Percentiles rank a stretch among this genome's conserved stretches.
Conservation (phyloP, 2,888 invertebrate species). For the Tridacna gigas region DNA sequence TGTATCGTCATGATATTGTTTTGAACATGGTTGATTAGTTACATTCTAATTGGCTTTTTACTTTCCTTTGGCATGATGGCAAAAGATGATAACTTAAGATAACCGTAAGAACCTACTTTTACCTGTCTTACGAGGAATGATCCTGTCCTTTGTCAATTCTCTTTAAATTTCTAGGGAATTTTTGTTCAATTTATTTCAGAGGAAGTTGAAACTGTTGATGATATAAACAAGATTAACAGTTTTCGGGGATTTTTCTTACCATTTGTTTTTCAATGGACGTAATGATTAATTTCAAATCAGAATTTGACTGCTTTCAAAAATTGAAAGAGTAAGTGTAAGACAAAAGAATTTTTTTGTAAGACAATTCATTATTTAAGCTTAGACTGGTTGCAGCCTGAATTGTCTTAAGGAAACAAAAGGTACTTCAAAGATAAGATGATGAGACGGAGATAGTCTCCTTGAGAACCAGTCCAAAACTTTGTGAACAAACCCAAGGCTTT, state of each 20-base stretch:
- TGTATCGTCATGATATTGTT: slow-evolving; percentile 54
- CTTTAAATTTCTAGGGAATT: no score
- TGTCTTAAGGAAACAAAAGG: slow-evolving; percentile 42
- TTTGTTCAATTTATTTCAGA: no score
- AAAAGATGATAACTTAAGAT: slow-evolving; percentile 55
- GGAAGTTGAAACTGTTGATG: no score
- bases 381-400: slow-evolving; percentile 43
- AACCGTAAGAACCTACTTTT: slow-evolving; percentile 9
- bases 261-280: no score
- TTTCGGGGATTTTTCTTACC: no score
- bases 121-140: no score
- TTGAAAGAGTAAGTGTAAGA: background rate
- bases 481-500: slow-evolving; percentile 43
- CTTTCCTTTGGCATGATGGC: slow-evolving; percentile 62
- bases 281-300: no score
- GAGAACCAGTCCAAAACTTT: slow-evolving; percentile 37
- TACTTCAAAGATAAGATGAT: slow-evolving; percentile 26
- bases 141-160: no score
- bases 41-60: slow-evolving; percentile 38
- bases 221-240: no score
- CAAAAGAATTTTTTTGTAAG: background rate
- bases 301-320: background rate
- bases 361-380: slow-evolving; percentile 38
- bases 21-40: slow-evolving; percentile 44
- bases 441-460: slow-evolving; percentile 21